Evolutionary conservation across 2,888 invertebrate genomes (phyloP), one percentile per base, ranked within the genome.

Genomic region (Julus scanicus): DNA sequence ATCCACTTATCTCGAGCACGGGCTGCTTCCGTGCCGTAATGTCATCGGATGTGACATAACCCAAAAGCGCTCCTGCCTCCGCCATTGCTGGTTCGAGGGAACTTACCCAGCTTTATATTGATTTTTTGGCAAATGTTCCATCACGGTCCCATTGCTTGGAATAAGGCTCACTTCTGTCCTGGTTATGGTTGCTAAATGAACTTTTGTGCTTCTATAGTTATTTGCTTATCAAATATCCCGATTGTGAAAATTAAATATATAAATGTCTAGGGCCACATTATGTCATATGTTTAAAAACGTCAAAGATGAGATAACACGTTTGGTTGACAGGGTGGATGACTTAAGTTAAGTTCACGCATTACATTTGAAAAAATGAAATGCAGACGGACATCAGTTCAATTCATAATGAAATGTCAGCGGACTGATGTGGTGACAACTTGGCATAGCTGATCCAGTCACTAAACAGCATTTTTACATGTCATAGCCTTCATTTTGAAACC

Each of bases 21-120:
- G 71, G 71, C 71, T 71, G 71, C 71, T 71, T 71, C 71, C 71
- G 71, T 71, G 71, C 71, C 20, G 71, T 71, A 71, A 71, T 71
- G 71, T 71, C 71, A 71, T 71, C 71, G 71, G 71, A 71, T 71
- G 71, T 71, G 71, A 71, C 71, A 71, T 29, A 71, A 71, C 71
- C 71, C 71, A n/a, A 71, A 71, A 71, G 20, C 1, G 20, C 71
- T 17, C 63, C n/a, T n/a, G 17, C 63, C 63, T 6, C n/a, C 5
- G 17, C 71, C 71, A 29, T 20, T 20, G n/a, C n/a, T 20, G 71
- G 63, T 17, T 20, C 63, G 63, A 71, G 71, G 44, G 9, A 71
- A 71, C 71, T 71, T 29, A 20, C 8, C 20, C 11, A 29, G 29
- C 29, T 71, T 29, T 20, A 6, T 71, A 71, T 71, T 71, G 71